These are phyloP conservation scores for Ptychoptera albimana DNA, from an alignment of 2,888 invertebrate genomes.

Conservation along the genomic window DNA sequence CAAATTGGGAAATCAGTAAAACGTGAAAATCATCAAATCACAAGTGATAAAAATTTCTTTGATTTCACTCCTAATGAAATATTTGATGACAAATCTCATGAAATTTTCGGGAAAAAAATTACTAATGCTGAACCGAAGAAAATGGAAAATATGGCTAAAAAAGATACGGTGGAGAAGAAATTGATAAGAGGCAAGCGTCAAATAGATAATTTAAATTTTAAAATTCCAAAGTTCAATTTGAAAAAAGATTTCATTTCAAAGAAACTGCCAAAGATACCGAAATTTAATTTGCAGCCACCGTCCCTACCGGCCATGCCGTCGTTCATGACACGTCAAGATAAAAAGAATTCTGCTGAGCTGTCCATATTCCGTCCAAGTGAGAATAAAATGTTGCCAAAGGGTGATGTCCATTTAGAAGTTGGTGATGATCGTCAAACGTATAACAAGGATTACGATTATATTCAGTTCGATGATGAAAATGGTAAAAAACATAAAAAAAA, in stretches of 20 bases:
- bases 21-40: too few relatives aligned
- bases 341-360: conserved; percentile 1
- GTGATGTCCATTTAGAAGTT: conserved; percentile 11
- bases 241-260: background rate
- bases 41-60: too few relatives aligned
- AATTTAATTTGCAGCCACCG: background rate
- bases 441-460: conserved; percentile 8
- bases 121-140: too few relatives aligned
- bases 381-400: conserved; percentile 10
- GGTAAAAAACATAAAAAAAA: background rate
- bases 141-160: too few relatives aligned
- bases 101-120: too few relatives aligned
- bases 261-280: background rate
- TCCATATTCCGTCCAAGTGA: conserved; percentile 7
- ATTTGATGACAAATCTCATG: too few relatives aligned
- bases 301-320: background rate
- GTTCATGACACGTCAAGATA: conserved; percentile 1
- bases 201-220: background rate
- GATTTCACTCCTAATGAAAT: too few relatives aligned
- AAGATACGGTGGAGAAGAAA: too few relatives aligned
- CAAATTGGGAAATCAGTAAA: too few relatives aligned
- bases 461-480: conserved; percentile 6
- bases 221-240: conserved; percentile 1
- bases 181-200: too few relatives aligned
- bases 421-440: conserved; percentile 5